A percentile compares a stretch with the other conserved stretches of the same genome.
phyloP scores from a whole-genome alignment of 2,113 vertebrate genomes.

The Corythornis madagascariensis region DNA sequence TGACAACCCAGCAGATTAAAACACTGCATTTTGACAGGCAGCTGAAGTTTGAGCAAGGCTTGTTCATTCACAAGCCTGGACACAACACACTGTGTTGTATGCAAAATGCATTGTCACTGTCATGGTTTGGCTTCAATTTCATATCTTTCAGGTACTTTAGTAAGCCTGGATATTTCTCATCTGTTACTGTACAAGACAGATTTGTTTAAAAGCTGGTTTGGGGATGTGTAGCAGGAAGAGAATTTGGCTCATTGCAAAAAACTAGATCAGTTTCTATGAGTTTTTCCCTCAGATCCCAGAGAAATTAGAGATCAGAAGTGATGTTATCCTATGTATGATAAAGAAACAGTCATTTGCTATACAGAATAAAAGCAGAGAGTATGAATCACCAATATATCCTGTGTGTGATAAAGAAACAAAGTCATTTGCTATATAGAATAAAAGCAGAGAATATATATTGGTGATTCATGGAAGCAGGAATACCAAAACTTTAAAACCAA shows the following conservation, averaged over 20 bases:
- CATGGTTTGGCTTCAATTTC: not conserved
- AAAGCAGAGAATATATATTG: not conserved
- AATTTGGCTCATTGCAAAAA: not conserved
- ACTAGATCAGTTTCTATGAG: not conserved
- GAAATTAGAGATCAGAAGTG: not conserved
- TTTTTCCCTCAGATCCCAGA: not conserved
- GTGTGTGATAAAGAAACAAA: not conserved
- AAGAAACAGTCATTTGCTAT: not conserved
- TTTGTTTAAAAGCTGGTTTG: not conserved
- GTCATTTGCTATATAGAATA: not conserved
- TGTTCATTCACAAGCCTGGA: not conserved
- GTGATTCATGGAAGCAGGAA: not conserved
- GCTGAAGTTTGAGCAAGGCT: not conserved
- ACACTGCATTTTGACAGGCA: accelerated
- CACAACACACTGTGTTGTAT: not conserved
- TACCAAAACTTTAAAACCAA: not conserved
- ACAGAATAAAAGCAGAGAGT: not conserved
- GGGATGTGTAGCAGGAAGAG: not conserved
- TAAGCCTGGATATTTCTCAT: not conserved
- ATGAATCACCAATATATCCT: not conserved
- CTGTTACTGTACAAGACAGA: not conserved
- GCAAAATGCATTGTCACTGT: not conserved
- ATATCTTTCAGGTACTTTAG: not conserved
- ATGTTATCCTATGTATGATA: not conserved
- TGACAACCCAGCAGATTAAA: slow-evolving; percentile 26